Conservation (phyloP, 2,888 invertebrate genomes). For the Aromia moschata region DNA sequence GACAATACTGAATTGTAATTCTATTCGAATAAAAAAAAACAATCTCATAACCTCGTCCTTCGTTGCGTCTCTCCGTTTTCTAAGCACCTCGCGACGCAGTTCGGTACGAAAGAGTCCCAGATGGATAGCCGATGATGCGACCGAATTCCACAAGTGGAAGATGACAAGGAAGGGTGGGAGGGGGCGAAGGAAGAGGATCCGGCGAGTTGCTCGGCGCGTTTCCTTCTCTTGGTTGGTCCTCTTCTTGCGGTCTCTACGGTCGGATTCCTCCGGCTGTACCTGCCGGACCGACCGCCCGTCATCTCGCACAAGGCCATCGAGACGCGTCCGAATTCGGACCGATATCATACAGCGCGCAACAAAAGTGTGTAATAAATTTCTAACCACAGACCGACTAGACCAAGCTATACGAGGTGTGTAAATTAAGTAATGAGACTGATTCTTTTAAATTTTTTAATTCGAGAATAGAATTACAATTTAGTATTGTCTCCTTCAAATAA, state of each 20-base stretch:
- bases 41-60: too few species aligned
- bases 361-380: too few species aligned
- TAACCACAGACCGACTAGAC: too few species aligned
- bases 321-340: conserved; percentile 12
- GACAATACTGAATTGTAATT: too few species aligned
- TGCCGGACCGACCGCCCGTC: conserved; percentile 9
- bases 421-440: too few species aligned
- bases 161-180: conserved; percentile 14
- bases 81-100: conserved; percentile 1
- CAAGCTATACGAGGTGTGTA: too few species aligned
- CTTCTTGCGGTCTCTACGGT: conserved; percentile 4
- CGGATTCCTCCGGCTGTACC: conserved; percentile 9
- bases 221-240: background rate
- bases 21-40: too few species aligned
- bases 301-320: conserved; percentile 10
- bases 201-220: background rate
- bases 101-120: conserved; percentile 16
- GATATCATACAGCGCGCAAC: too few species aligned
- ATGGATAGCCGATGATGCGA: conserved; percentile 44
- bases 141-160: conserved; percentile 50
- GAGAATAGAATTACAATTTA: too few species aligned
- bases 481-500: too few species aligned
- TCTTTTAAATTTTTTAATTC: too few species aligned
- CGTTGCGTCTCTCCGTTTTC: too few species aligned
- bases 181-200: conserved; percentile 4